Base-by-base conservation (phyloP, 2,113 vertebrate genomes). In the Oreotragus oreotragus region DNA sequence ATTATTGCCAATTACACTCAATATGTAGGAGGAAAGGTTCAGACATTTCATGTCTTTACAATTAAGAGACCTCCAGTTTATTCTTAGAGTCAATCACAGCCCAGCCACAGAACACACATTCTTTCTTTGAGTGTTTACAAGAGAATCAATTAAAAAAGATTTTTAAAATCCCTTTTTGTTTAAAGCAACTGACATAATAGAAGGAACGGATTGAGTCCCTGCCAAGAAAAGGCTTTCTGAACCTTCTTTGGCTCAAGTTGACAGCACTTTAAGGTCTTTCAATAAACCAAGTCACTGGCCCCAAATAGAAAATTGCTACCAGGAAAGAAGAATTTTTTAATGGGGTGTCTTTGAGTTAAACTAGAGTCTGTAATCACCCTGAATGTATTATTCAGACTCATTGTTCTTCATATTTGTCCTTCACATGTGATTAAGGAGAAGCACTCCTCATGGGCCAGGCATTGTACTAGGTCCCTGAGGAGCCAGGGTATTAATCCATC, bases 111-210 rank as follows among this genome's bases (percentile, higher is more conserved):
- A 64, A 95, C 8, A 73, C 85, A 84, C 92, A 95, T 98, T 98
- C 97, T 97, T 97, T 92, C 92, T 96, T 95, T 89, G 95, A 97
- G 85, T 95, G 97, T 97, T 98, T 97, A 98, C 86, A 92, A 97
- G 85, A 95, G 83, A 95, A 97, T 97, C 97, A 89, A 98, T 96
- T 96, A 28, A 57, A 95, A 96, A 96, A 97, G 73, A 94, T 96
- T 92, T 97, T 97, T 97, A 9, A 57, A 98, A 87, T 96, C 90
- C 84, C 86, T 96, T 97, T 97, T 95, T 94, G 86, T 97, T 96
- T 97, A 94, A 97, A 96, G 81, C 92, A 97, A 95, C 86, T 84
- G 89, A 97, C 97, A 97, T 89, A 97, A 96, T 94, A 96, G 92
- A 93, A 94, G 95, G 95, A 94, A 94, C 92, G 66, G 87, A 89